Base-by-base conservation (phyloP, 2,113 vertebrate genomes). In the Nothoprocta perdicaria region DNA sequence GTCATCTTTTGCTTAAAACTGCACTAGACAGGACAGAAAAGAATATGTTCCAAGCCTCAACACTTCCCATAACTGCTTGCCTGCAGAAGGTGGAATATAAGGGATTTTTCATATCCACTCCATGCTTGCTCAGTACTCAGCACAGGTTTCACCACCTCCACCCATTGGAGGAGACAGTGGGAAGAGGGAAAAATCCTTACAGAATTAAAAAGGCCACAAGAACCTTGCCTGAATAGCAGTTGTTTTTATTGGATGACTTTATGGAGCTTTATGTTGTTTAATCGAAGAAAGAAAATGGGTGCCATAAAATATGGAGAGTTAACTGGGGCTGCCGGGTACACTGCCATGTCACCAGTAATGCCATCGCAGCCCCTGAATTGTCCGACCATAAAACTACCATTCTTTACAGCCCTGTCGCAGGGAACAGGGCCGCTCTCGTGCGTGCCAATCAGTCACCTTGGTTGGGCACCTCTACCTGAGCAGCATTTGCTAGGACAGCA, bases 201-300 rank as follows among this genome's bases (percentile, higher is more conserved):
- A 67, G 83, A 89, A 93, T 91, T 94, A 85, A 93, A 83, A 95
- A 92, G 82, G 76, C 91, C 87, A 48, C 76, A 31, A 78, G 92
- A 95, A 93, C 72, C 91, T 91, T 84, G 76, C 48, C 76, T 94
- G 91, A 93, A 92, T 85, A 91, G 81, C 80, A 80, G 72, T 15
- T 95, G 95, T 75, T 95, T 95, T 93, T 96, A 96, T 93, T 91
- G 85, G 87, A 96, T 95, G 95, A 86, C 89, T 94, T 94, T 91
- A 95, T 93, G 57, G 62, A 66, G 68, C 68, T 88, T 94, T 96
- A 92, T 92, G 92, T 88, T 96, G 94, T 95, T 95, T 96, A 91
- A 96, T 96, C 91, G 74, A 95, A 96, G 94, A 94, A 96, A 95
- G 94, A 95, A 93, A 95, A 96, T 90, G 66, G 88, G 66, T 75